Evolutionary conservation across 2,888 invertebrate genomes (phyloP), one percentile per base, ranked within the genome.

Genomic region (Celastrina argiolus): DNA sequence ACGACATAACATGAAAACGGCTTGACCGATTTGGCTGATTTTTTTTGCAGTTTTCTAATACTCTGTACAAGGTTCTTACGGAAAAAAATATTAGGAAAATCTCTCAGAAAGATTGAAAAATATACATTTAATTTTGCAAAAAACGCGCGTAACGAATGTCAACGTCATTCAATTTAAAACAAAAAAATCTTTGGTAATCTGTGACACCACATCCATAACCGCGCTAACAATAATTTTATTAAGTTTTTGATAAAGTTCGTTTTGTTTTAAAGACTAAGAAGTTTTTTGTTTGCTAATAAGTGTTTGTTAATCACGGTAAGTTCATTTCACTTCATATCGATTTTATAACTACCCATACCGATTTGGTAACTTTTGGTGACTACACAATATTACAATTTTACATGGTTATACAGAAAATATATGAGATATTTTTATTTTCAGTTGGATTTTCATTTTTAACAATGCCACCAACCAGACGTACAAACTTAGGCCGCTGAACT

Each of bases 271-370:
- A 58, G 58, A 28, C 58, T 58, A 58, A 58, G 56, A 68, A 68
- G 42, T 56, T 41, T 58, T 58, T 58, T n/a, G 58, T 58, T 58
- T 58, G n/a, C 58, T 58, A 31, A 58, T 65, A 59, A 28, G 31
- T 61, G 58, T 41, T 64, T 67, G 63, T 45, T 67, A 69, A 69
- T 69, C 69, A 67, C 69, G 63, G 66, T 66, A 63, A 66, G 66
- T 61, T 66, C 66, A 59, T 31, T 22, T n/a, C n/a, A 18, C 66
- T 66, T 66, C 34, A 34, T 34, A 34, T 34, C 7, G 34, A 34
- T 34, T 34, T 34, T 34, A n/a, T n/a, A n/a, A n/a, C n/a, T n/a
- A n/a, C n/a, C n/a, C n/a, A n/a, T n/a, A n/a, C n/a, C n/a, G n/a
- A n/a, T n/a, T n/a, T 34, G 7, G 34, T 34, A 63, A 61, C 66